Base-by-base conservation (phyloP, 2,113 vertebrate genomes). In the Pampusana beccarii region DNA sequence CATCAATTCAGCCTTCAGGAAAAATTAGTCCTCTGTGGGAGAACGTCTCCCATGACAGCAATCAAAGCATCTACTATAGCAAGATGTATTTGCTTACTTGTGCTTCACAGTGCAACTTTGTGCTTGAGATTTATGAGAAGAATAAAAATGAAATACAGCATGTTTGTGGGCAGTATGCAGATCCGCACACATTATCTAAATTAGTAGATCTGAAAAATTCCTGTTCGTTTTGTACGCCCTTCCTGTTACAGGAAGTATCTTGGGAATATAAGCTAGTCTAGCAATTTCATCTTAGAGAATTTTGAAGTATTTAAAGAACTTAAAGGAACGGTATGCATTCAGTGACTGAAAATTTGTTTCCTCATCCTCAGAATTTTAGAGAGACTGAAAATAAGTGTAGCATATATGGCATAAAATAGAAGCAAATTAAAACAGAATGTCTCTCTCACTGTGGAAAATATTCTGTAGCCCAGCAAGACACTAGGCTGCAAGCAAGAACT, bases 81-180 rank as follows among this genome's bases (percentile, higher is more conserved):
- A 93, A 96, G 90, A 95, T 3, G 2, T 93, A 96, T 96, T 93
- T 96, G 90, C 95, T 96, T 96, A 86, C 71, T 92, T 88, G 56
- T 83, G 95, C 85, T 93, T 97, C 75, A 86, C 64, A 60, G 71
- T 83, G 82, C 75, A 92, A 86, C n/a, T 92, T 95, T 91, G 74
- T 82, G n/a, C 60, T 62, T 88, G 67, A 90, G 51, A 96, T 95
- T 96, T 93, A 94, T 70, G 10, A 38, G 38, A 78, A 62, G 46
- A 90, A 83, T 96, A 80, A 96, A 97, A 93, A 88, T 92, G 71
- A 95, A 96, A 95, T 92, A 84, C 64, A 90, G 42, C 31, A 6
- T 90, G 74, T 92, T 96, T 96, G 90, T 77, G 74, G 79, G 56
- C 48, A 90, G 36, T 72, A 78, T 92, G 73, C 71, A 83, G 72